Conservation (phyloP, 2,113 vertebrate genomes). For the Orcinus orca region DNA sequence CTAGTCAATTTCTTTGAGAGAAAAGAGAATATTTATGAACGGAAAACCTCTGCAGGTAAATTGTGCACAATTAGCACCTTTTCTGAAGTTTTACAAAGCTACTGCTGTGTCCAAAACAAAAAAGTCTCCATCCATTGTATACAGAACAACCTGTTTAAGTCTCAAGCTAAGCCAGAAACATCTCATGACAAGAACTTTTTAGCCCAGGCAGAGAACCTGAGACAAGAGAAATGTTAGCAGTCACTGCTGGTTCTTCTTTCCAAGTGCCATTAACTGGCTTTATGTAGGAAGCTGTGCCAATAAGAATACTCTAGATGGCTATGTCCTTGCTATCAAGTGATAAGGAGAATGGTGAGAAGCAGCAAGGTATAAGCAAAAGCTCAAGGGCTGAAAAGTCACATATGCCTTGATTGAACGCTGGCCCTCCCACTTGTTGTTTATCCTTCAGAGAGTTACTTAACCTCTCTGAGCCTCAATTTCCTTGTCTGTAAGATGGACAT, state of each 20-base stretch:
- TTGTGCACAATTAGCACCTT: neutral
- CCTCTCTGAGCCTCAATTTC: neutral
- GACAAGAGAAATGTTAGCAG: neutral
- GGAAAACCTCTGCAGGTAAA: neutral
- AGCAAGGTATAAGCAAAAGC: neutral
- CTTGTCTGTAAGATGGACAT: neutral
- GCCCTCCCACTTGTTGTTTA: neutral
- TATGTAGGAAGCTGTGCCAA: neutral
- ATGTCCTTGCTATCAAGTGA: neutral
- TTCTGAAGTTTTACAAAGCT: neutral
- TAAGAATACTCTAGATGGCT: neutral
- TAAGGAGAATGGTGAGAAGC: neutral
- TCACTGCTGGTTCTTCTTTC: neutral
- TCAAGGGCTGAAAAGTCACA: neutral
- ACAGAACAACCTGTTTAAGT: neutral
- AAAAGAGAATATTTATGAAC: slow-evolving; percentile 11
- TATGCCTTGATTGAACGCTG: neutral
- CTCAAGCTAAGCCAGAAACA: neutral
- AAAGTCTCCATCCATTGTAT: neutral
- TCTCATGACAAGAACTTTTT: neutral
- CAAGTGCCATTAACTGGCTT: neutral
- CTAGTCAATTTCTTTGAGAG: neutral
- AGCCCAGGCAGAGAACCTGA: neutral
- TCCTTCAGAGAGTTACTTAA: neutral
- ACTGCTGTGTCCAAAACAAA: neutral